A percentile compares a stretch with the other conserved stretches of the same genome.
These are phyloP conservation scores for Drosophila robusta DNA, from an alignment of 2,888 invertebrate species.

Conservation along the genomic window DNA sequence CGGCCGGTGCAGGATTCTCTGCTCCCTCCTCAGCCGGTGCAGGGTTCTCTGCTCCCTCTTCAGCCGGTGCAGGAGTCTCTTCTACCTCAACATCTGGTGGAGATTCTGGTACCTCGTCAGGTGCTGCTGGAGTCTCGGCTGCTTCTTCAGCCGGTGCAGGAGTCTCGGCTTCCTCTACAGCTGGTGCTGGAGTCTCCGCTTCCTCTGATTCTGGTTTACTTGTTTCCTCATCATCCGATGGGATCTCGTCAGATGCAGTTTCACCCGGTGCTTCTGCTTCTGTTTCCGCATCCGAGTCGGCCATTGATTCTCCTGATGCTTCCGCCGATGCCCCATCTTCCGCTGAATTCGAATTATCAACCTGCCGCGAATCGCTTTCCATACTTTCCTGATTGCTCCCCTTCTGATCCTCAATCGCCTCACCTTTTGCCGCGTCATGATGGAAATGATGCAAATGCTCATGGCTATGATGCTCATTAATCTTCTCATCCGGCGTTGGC, in stretches of 20 bases:
- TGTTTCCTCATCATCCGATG: background rate
- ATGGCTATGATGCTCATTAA: constrained; percentile 51
- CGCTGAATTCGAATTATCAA: constrained; percentile 58
- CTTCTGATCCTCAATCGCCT: background rate
- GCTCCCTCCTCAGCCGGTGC: background rate
- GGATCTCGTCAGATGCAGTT: background rate
- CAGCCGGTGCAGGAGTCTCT: too few species aligned
- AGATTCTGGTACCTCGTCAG: background rate
- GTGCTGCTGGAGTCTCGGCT: too few species aligned
- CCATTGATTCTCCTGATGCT: too few species aligned
- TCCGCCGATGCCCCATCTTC: constrained; percentile 29
- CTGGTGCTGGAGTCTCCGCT: too few species aligned
- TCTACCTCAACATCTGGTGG: background rate
- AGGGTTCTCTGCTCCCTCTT: too few species aligned
- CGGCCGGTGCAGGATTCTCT: background rate
- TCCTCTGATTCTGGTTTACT: background rate
- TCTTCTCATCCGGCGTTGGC: constrained; percentile 10
- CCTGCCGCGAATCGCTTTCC: constrained; percentile 66
- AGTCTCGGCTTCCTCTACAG: too few species aligned
- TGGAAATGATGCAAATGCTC: constrained; percentile 75
- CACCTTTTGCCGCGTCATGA: constrained; percentile 47
- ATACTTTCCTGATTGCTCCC: constrained; percentile 18
- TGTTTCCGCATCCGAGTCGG: background rate
- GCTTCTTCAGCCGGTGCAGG: background rate
- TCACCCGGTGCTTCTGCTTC: background rate